Evolutionary conservation across 2,888 invertebrate species (phyloP), one percentile per base, ranked within the genome.

Genomic region (Lycia hirtaria): DNA sequence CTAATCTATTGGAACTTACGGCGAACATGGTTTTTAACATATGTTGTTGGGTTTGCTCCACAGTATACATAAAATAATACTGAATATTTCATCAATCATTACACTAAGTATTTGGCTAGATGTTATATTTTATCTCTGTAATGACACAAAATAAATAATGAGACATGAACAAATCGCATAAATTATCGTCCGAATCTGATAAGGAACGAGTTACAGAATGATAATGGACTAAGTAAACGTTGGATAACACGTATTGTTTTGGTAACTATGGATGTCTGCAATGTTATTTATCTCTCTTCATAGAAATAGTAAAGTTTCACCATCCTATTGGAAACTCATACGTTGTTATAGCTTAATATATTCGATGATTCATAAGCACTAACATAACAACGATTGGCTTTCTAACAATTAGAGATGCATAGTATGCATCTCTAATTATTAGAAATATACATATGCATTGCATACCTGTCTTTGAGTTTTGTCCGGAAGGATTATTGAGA

Each of bases 381-480:
- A 35, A 24, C 12, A 22, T 12, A 35, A 24, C 12, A 22, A 37
- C 7, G 30, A 30, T 26, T 30, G 3, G 32, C 47, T 40, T 41
- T 40, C 40, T 22, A 38, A 22, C 2, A 37, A 37, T 40, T 12
- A n/a, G n/a, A n/a, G n/a, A n/a, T n/a, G n/a, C n/a, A n/a, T n/a
- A n/a, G n/a, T n/a, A n/a, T n/a, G n/a, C n/a, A n/a, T n/a, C n/a
- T n/a, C 15, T 33, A 14, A 6, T 47, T 14, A 15, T 9, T 32
- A 40, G 7, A 26, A 24, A 26, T 33, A 26, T 24, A 41, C 19
- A 49, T n/a, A 12, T 35, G 32, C 51, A 79, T 89, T 85, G n/a
- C n/a, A n/a, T n/a, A 94, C 94, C 91, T 94, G 93, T 85, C 92
- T 93, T 73, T 94, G 94, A 7, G 93, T 92, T 84, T 94, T 94